Base-by-base conservation (phyloP, 53 echinoderm and acorn worm species). In the Holothuria leucospilota region DNA sequence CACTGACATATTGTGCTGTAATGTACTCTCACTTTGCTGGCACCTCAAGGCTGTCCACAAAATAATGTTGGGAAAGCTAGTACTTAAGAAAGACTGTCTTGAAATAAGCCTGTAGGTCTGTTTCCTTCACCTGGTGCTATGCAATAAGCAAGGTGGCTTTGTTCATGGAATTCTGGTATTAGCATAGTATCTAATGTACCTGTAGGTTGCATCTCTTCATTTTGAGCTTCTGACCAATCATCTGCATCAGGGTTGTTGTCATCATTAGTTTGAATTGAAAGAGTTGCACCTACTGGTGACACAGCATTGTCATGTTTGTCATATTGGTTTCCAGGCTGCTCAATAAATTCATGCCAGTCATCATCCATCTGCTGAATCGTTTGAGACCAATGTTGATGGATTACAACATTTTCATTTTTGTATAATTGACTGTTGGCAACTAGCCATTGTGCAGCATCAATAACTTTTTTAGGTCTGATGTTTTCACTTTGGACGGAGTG, bases 51-150 rank as follows among this genome's bases (percentile, higher is more conserved):
- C 28, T 80, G 86, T 86, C 86, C 69, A 46, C 73, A 62, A 65
- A 89, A 89, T 5, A 89, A 59, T 20, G 89, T 73, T 62, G 89
- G 89, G 53, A 89, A 89, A 24, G 85, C 64, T 18, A 89, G 18
- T 27, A 84, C 62, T 75, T 89, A 77, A 39, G 84, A 85, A 73
- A 72, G 25, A 72, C 34, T 64, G 63, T 89, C 89, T 38, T 89
- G 89, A 49, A 64, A 82, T 49, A 87, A 21, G 21, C 87, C 82
- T 0, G 84, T 18, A 0, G 87, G 87, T 2, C 18, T 1, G 77
- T 77, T 91, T 21, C 87, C 79, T 77, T 87, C 87, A 58, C 62
- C 64, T n/a, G 91, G 91, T 10, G 91, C 78, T 66, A 82, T 26
- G 11, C 64, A 87, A 20, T 82, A 73, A 0, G 39, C 67, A 27